These are phyloP conservation scores for Yponomeuta sedellus DNA, from an alignment of 2,888 invertebrate genomes.

Conservation along the genomic window DNA sequence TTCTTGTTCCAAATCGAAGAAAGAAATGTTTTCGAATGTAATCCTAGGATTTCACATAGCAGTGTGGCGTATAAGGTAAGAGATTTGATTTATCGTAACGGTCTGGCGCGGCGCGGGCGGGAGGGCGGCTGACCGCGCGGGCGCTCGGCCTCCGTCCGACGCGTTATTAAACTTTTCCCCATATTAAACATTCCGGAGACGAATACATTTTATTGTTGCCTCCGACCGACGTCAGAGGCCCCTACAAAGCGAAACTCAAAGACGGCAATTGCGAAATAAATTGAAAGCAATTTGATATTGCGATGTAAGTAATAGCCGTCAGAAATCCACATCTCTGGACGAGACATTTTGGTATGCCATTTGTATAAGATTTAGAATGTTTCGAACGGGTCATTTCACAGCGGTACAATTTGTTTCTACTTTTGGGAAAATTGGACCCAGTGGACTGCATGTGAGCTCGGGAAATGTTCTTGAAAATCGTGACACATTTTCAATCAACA, in stretches of 20 bases:
- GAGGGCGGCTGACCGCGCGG: conserved; percentile 46
- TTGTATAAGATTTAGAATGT: conserved; percentile 43
- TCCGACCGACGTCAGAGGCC: conserved; percentile 74
- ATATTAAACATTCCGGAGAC: conserved; percentile 78
- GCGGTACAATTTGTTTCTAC: conserved; percentile 15
- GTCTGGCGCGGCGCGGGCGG: conserved; percentile 47
- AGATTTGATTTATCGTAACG: conserved; percentile 74
- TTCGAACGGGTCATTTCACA: conserved; percentile 53
- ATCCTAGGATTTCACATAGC: conserved; percentile 63
- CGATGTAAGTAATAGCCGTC: conserved; percentile 76
- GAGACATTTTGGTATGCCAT: conserved; percentile 65
- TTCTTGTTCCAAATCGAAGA: neutral
- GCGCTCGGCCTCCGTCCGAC: conserved; percentile 55
- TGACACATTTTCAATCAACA: too few relatives aligned
- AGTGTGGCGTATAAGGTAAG: conserved; percentile 53
- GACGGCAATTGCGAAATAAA: conserved; percentile 77
- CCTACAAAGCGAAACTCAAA: conserved; percentile 77
- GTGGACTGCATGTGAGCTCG: conserved; percentile 1
- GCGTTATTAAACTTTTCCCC: conserved; percentile 78
- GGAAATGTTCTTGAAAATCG: neutral
- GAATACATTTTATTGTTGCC: conserved; percentile 78
- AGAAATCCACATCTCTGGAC: conserved; percentile 58
- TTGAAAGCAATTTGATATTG: conserved; percentile 77
- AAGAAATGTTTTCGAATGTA: conserved; percentile 64
- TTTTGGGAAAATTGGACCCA: conserved; percentile 7